Evolutionary conservation across 1,140 invertebrate genomes (phyloP), one percentile per base, ranked within the genome.

Genomic region (Rhyzopertha dominica): DNA sequence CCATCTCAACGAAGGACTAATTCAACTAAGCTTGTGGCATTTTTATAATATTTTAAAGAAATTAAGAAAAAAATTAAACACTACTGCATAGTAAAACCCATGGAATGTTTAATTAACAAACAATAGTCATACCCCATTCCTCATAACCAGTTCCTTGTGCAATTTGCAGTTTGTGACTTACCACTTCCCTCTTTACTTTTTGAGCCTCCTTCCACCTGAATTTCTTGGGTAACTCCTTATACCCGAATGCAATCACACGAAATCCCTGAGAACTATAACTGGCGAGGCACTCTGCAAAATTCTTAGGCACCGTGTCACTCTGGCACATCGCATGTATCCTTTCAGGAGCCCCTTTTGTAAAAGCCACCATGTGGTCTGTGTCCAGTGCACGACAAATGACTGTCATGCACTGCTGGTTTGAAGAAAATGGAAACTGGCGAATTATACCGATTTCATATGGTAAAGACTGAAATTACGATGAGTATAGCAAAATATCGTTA

Each of bases 331-430:
- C 32, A 25, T 70, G 61, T 28, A 95, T 85, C 74, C 90, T 92
- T 71, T 96, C 92, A 0, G 92, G 92, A 17, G 91, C 89, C 5
- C 92, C 92, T 69, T 96, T 95, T 34, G 85, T 84, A 62, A 85
- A 95, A 4, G 91, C 75, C 49, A 85, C 79, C 75, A 91, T 91
- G 59, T 86, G 77, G 23, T 78, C 74, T n/a, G 78, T 81, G 19
- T 76, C 83, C 1, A 93, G 71, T 2, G 78, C 79, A 47, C 87
- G 74, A 4, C 86, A 87, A 32, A 96, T 88, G 1, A 95, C 91
- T 56, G 87, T 89, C 91, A 95, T 95, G 30, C 90, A 75, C 64
- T 94, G 90, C 19, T 91, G 73, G 23, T 76, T 82, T 0, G 91
- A 95, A 0, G 89, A 90, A 64, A 95, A 96, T 12, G 91, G 85